Conservation (phyloP, 1,140 invertebrate species). For the Armadillidium nasatum region DNA sequence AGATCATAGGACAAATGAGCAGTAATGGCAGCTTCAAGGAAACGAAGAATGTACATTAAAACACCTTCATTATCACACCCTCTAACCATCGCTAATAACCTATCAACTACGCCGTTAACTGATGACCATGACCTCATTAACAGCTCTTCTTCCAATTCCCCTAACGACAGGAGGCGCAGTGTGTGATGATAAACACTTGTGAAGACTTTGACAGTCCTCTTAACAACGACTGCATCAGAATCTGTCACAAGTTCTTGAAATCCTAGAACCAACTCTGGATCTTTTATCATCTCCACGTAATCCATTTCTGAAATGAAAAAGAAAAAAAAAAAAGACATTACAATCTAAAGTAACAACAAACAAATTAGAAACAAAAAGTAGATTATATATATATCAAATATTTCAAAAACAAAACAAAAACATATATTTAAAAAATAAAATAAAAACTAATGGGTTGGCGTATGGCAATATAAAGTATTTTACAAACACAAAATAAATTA, state of each 20-base stretch:
- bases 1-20: constrained; percentile 34
- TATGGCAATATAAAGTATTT: no score
- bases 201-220: constrained; percentile 40
- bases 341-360: not conserved
- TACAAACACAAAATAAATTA: no score
- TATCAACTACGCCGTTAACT: constrained; percentile 32
- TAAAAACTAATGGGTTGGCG: no score
- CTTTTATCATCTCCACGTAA: constrained; percentile 39
- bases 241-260: constrained; percentile 35
- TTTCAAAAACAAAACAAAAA: no score
- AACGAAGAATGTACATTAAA: constrained; percentile 33
- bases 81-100: constrained; percentile 31
- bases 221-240: constrained; percentile 33
- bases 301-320: constrained; percentile 34
- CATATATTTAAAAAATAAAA: no score
- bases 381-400: not conserved
- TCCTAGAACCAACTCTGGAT: constrained; percentile 32
- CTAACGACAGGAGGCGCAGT: constrained; percentile 29
- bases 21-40: constrained; percentile 39
- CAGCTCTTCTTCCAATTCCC: constrained; percentile 33
- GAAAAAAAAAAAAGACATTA: not conserved
- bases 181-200: constrained; percentile 43
- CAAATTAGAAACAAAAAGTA: no score
- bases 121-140: constrained; percentile 31
- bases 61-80: constrained; percentile 36